These are phyloP conservation scores for Allygus modestus DNA, from an alignment of 2,888 invertebrate genomes.

Conservation along the genomic window DNA sequence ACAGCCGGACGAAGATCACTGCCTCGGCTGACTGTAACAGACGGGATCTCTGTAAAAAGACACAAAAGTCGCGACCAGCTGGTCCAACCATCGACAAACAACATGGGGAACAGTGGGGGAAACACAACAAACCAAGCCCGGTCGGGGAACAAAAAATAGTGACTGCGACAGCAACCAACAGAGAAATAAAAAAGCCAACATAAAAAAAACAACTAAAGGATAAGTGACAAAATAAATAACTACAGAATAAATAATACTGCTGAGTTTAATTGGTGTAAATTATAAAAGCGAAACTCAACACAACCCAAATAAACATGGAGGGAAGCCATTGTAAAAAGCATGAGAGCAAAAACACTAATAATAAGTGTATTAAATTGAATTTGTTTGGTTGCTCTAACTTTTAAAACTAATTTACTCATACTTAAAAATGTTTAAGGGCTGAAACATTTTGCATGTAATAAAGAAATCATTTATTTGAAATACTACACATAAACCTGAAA, in stretches of 20 bases:
- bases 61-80: constrained; percentile 38
- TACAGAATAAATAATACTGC: background rate
- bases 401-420: too few relatives aligned
- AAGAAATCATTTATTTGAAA: too few relatives aligned
- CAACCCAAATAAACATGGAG: background rate
- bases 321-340: background rate
- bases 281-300: background rate
- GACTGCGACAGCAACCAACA: background rate
- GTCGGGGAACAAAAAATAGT: background rate
- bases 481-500: too few relatives aligned
- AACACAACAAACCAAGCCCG: constrained; percentile 28
- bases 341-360: too few relatives aligned
- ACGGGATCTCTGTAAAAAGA: constrained; percentile 54
- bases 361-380: too few relatives aligned
- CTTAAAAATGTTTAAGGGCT: too few relatives aligned
- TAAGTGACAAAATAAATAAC: too few relatives aligned
- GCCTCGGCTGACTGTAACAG: constrained; percentile 49
- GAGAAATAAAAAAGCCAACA: background rate
- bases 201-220: background rate
- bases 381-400: too few relatives aligned
- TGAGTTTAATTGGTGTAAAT: background rate
- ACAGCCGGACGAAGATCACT: constrained; percentile 32
- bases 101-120: background rate
- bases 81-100: background rate
- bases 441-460: too few relatives aligned